A percentile compares a stretch with the other conserved stretches of the same genome.
phyloP scores from a whole-genome alignment of 2,113 vertebrate genomes.

The Corynorhinus townsendii region DNA sequence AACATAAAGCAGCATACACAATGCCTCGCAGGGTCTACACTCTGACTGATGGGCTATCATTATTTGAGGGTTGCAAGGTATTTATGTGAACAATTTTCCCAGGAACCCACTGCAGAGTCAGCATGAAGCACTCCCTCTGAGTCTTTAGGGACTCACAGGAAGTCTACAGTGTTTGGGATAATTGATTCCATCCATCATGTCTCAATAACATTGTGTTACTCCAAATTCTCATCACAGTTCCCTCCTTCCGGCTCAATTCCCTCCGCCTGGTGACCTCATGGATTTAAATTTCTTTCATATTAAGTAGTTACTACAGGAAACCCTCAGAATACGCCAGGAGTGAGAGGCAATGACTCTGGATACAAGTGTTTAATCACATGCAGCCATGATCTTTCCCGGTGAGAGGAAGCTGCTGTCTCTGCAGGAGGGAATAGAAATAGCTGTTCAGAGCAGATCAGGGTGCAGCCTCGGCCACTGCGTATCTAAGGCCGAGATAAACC shows the following conservation, averaged over 20 bases:
- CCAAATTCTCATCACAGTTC: not conserved
- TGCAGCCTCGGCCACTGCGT: not conserved
- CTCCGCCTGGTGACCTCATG: not conserved
- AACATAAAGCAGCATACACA: not conserved
- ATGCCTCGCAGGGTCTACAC: no score
- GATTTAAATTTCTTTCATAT: not conserved
- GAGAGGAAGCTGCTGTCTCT: not conserved
- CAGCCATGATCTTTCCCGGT: not conserved
- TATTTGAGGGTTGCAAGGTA: not conserved
- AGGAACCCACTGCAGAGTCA: not conserved
- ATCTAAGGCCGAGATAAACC: not conserved
- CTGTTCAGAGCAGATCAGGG: no score
- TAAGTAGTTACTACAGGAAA: not conserved
- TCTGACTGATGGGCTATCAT: not conserved
- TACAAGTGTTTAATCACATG: not conserved
- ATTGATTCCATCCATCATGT: not conserved
- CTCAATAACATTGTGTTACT: not conserved
- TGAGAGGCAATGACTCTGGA: not conserved
- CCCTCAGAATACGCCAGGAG: not conserved
- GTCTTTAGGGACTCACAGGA: not conserved
- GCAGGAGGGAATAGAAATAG: fast-evolving
- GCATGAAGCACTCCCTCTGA: no score
- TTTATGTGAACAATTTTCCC: not conserved
- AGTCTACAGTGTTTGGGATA: not conserved
- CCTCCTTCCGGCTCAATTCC: not conserved